Percentiles rank a stretch among this genome's conserved stretches.
These are phyloP conservation scores for Nomada flava DNA, from an alignment of 2,888 invertebrate species.

Conservation along the genomic window DNA sequence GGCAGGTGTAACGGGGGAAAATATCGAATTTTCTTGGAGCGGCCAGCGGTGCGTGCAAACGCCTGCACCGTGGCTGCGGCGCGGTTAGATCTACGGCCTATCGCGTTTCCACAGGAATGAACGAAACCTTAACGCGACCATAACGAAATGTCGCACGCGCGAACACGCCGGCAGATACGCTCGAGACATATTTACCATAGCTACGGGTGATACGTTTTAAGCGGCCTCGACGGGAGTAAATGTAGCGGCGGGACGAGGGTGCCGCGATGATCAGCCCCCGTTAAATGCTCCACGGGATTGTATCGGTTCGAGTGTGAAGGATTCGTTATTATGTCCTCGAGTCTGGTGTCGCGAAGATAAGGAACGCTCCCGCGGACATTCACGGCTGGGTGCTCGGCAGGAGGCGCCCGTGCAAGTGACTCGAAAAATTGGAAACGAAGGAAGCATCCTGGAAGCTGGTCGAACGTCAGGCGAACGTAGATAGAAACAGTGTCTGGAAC, in stretches of 20 bases:
- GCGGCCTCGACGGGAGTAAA: conserved; percentile 64
- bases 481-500: background rate
- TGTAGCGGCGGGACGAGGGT: conserved; percentile 60
- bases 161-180: conserved; percentile 42
- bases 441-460: background rate
- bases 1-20: conserved; percentile 8
- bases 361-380: conserved; percentile 17
- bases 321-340: conserved; percentile 69
- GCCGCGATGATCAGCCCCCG: conserved; percentile 21
- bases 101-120: conserved; percentile 82
- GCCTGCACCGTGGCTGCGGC: background rate
- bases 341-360: conserved; percentile 68
- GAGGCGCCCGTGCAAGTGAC: conserved; percentile 5
- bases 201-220: conserved; percentile 65
- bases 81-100: conserved; percentile 64
- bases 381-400: background rate
- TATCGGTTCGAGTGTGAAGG: conserved; percentile 71
- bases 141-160: conserved; percentile 71
- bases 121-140: conserved; percentile 73
- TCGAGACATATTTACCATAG: conserved; percentile 25
- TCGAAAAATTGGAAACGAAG: conserved; percentile 31
- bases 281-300: conserved; percentile 52
- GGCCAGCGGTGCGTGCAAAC: conserved; percentile 32
- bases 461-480: background rate
- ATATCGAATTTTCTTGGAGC: conserved; percentile 22